These are phyloP conservation scores for Epinotia ramella DNA, from an alignment of 2,888 invertebrate genomes.

Conservation along the genomic window DNA sequence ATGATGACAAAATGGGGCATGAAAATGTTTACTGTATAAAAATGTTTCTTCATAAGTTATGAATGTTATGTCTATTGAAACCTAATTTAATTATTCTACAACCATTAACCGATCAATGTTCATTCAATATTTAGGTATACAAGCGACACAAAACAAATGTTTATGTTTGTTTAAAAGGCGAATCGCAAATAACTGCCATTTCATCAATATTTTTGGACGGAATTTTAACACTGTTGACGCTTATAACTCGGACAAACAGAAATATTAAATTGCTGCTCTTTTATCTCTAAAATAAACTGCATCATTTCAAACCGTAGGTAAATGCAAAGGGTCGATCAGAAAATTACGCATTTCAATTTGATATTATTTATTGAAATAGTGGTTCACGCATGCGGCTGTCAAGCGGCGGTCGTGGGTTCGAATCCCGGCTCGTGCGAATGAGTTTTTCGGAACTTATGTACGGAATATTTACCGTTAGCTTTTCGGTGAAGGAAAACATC, in stretches of 20 bases:
- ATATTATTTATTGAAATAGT: background rate
- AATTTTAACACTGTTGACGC: conserved; percentile 21
- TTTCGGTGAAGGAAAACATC: too few species aligned
- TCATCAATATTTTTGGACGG: conserved; percentile 5
- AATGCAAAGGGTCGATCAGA: background rate
- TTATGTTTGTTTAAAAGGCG: conserved; percentile 9
- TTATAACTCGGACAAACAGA: conserved; percentile 10
- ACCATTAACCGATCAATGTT: background rate
- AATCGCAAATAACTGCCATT: background rate
- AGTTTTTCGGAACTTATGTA: too few species aligned
- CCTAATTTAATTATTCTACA: background rate
- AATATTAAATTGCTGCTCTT: background rate
- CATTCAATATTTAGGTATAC: conserved; percentile 1
- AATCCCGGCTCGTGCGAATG: too few species aligned
- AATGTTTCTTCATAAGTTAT: background rate
- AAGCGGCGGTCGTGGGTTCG: too few species aligned
- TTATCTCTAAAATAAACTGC: conserved; percentile 11
- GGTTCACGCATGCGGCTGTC: too few species aligned
- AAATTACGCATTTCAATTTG: too few species aligned
- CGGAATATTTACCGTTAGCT: too few species aligned
- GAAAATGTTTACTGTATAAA: background rate
- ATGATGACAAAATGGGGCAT: too few species aligned
- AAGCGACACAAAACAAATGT: conserved; percentile 13
- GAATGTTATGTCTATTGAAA: background rate
- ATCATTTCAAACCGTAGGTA: conserved; percentile 28